A percentile compares a stretch with the other conserved stretches of the same genome.
phyloP scores from a whole-genome alignment of 2,113 vertebrate genomes.

The Bufo gargarizans region DNA sequence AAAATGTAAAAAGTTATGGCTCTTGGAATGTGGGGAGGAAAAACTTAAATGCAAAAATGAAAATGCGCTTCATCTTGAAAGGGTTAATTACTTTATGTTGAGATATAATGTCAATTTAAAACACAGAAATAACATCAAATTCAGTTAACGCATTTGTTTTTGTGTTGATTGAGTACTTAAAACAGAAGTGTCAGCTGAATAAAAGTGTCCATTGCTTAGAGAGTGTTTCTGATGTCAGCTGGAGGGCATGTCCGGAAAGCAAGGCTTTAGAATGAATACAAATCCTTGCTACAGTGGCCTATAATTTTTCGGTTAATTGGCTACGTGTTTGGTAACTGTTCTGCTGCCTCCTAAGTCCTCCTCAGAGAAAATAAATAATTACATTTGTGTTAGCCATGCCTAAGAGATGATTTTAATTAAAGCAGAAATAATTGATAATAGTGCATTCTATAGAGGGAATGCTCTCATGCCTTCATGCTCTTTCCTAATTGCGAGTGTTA shows the following conservation, averaged over 20 bases:
- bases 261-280: background rate
- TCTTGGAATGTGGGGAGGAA: too few species aligned
- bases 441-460: conserved; percentile 34
- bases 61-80: too few species aligned
- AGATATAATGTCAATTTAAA: background rate
- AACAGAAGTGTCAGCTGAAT: background rate
- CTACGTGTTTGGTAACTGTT: background rate
- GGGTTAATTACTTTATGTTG: background rate
- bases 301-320: conserved; percentile 19
- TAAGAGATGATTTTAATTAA: conserved; percentile 41
- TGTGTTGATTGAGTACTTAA: background rate
- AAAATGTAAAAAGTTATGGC: too few species aligned
- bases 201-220: background rate
- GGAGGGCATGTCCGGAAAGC: background rate
- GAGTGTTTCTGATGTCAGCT: background rate
- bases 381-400: conserved; percentile 23
- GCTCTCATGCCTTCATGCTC: background rate
- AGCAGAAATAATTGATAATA: conserved; percentile 48
- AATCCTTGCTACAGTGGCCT: background rate
- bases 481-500: conserved; percentile 20
- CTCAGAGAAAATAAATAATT: conserved; percentile 39
- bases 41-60: too few species aligned
- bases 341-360: conserved; percentile 20
- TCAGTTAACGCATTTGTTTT: background rate
- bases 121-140: background rate